Evolutionary conservation across 35 echinoderm and acorn worm species (phyloP).

Genomic region (Apostichopus californicus): DNA sequence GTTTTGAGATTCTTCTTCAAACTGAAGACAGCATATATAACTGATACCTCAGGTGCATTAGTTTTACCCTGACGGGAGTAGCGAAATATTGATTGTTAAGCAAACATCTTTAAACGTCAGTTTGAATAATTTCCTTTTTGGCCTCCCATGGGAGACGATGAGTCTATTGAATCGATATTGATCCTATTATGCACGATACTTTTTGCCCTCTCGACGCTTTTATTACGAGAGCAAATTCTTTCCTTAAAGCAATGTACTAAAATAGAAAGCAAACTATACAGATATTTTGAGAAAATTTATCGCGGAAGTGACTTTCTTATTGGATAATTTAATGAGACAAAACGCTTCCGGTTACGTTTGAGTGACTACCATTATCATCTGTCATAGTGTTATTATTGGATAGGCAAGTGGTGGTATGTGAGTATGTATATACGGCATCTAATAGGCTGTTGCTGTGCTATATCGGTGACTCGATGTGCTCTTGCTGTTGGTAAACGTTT

Average conservation of each 20-base stretch:
- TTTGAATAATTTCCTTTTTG: constrained; percentile 10
- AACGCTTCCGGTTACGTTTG: no score
- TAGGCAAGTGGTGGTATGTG: no score
- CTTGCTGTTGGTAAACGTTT: no score
- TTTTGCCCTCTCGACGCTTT: neutral
- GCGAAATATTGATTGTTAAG: neutral
- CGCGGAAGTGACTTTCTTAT: neutral
- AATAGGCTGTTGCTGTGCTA: no score
- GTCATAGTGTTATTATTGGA: no score
- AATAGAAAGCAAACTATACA: neutral
- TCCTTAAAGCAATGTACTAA: constrained; percentile 4
- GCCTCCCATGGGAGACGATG: constrained; percentile 5
- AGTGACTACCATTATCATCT: no score
- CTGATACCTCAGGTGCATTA: neutral
- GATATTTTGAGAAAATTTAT: neutral
- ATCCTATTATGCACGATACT: constrained; percentile 2
- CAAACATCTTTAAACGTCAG: constrained; percentile 18
- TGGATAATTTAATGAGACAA: neutral
- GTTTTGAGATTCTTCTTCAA: neutral
- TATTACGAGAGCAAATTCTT: neutral
- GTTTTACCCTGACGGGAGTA: neutral
- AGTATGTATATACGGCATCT: no score
- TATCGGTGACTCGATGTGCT: no score
- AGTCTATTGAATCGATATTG: constrained; percentile 7
- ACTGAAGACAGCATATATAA: neutral